Conservation (phyloP, 2,113 vertebrate genomes). For the Hemicordylus capensis region DNA sequence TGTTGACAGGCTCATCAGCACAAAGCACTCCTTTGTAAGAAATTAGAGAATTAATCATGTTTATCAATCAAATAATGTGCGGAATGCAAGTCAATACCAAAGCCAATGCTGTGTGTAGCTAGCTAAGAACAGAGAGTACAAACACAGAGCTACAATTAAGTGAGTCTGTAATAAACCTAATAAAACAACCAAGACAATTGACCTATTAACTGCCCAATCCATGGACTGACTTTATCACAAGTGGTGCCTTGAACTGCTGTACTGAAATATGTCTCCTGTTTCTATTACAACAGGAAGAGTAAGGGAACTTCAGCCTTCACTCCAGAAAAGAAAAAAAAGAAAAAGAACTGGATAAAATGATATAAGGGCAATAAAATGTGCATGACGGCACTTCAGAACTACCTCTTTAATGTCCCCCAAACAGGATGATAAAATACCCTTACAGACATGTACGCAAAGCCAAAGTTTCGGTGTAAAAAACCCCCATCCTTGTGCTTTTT, state of each 20-base stretch:
- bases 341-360: too few species aligned
- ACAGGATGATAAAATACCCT: too few species aligned
- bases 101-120: neutral
- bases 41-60: constrained; percentile 24
- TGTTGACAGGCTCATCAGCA: constrained; percentile 17
- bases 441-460: too few species aligned
- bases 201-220: neutral
- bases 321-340: too few species aligned
- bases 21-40: constrained; percentile 12
- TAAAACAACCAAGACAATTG: neutral
- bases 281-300: neutral
- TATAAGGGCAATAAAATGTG: too few species aligned
- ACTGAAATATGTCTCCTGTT: neutral
- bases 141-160: neutral
- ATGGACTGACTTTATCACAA: neutral
- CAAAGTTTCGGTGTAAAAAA: too few species aligned
- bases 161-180: neutral
- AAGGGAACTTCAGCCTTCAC: neutral
- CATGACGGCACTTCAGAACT: too few species aligned
- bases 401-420: too few species aligned
- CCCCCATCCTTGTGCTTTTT: too few species aligned
- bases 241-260: neutral
- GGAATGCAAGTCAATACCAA: neutral
- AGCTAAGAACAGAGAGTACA: neutral
- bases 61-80: constrained; percentile 12